phyloP scores from a whole-genome alignment of 2,113 vertebrate species.

The Caretta caretta region DNA sequence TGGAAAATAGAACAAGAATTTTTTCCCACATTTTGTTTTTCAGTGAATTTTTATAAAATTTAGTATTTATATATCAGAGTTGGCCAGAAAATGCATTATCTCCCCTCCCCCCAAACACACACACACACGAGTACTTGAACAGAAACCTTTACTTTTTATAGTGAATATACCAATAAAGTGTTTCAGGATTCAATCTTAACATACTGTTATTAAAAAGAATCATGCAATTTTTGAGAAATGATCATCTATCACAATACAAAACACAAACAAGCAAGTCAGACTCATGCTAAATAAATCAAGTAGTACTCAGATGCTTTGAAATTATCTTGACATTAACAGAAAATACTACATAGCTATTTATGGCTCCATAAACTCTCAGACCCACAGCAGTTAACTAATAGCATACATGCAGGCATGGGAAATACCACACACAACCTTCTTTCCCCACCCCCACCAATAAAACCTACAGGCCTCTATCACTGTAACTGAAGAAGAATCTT shows the following conservation, averaged over 20 bases:
- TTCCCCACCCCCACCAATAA: background rate
- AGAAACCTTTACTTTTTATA: accelerated
- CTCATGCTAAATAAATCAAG: conserved; percentile 40
- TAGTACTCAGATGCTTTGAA: background rate
- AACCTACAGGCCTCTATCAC: background rate
- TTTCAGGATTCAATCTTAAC: background rate
- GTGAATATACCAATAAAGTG: background rate
- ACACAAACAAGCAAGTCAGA: background rate
- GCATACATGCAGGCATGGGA: conserved; percentile 26
- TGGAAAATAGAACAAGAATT: background rate
- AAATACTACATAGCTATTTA: background rate
- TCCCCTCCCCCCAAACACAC: background rate
- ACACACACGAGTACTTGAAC: background rate
- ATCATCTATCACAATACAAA: conserved; percentile 26
- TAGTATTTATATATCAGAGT: background rate
- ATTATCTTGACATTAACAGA: background rate
- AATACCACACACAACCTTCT: background rate
- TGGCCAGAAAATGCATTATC: background rate
- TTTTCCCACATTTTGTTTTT: accelerated
- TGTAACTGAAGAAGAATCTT: background rate
- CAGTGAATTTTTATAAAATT: background rate
- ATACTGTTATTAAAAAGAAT: background rate
- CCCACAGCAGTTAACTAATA: accelerated
- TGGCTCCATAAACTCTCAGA: background rate
- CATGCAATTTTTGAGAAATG: conserved; percentile 16